Base-by-base conservation (phyloP, 2,797 vertebrate species). In the Amniataba percoides region DNA sequence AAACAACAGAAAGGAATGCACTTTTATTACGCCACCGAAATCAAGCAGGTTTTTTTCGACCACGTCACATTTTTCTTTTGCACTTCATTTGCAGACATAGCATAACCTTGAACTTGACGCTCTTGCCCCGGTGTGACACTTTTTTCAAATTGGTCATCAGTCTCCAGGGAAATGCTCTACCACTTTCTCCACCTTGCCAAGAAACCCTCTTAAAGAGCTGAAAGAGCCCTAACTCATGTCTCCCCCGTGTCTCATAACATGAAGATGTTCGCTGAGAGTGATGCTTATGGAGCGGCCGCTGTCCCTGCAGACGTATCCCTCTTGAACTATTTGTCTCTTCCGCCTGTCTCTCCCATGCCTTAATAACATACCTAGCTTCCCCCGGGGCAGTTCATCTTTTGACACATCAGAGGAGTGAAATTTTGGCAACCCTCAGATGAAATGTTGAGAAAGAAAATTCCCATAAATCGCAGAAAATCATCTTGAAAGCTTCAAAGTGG, bases 1-100 rank as follows among this genome's bases (percentile, higher is more conserved):
- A 72, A 85, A 82, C 82, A 79, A 78, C 77, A 62, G 25, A 45
- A 1, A 74, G 84, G 85, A 91, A 91, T 77, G 85, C 31, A 5
- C 16, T 4, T 78, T 81, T 51, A 77, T 75, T 46, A 36, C 34
- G 2, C 4, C 10, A 0, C 18, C 12, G 14, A 13, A 51, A 56
- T 36, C 0, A 34, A 34, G 43, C 64, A 34, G 4, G 36, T 64
- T 60, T 39, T 8, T 58, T 16, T 11, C 19, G 3, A 15, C 39
- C 51, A 6, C 7, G 3, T 19, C 14, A 4, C 52, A 12, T 53
- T 66, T 78, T 71, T 74, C 40, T 2, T 6, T 27, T 46, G n/a
- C 6, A 6, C 1, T 56, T 23, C 1, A 45, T 61, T 72, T 52
- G 3, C 62, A 64, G 19, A 19, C 42, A 34, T 60, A 25, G 16